Evolutionary conservation across 2,113 vertebrate genomes (phyloP).

Genomic region (Odocoileus virginianus): DNA sequence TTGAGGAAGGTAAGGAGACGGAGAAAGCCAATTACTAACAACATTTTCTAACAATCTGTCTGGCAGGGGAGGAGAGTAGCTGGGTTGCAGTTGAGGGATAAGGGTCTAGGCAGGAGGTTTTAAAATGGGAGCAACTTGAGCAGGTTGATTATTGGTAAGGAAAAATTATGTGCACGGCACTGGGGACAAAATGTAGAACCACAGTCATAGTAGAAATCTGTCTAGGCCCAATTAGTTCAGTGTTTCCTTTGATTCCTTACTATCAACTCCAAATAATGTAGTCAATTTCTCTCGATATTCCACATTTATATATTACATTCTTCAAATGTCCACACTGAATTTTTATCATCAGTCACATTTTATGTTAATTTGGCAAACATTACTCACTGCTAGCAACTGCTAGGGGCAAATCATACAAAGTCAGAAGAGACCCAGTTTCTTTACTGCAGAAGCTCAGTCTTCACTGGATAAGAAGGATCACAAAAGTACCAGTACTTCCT

Average conservation of each 20-base stretch:
- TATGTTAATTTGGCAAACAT: constrained; percentile 16
- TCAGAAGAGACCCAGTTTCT: background rate
- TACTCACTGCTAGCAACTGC: background rate
- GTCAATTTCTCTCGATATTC: background rate
- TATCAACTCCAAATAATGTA: background rate
- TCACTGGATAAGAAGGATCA: background rate
- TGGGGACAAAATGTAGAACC: background rate
- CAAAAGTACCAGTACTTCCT: background rate
- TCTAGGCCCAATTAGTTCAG: background rate
- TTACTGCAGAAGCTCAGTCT: background rate
- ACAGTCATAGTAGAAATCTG: background rate
- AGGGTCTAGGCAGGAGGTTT: background rate
- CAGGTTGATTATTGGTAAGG: background rate
- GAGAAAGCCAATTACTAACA: constrained; percentile 16
- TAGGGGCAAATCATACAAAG: background rate
- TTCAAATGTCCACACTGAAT: background rate
- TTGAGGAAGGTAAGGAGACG: constrained; percentile 4
- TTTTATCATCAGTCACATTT: constrained; percentile 44
- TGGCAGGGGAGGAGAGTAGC: background rate
- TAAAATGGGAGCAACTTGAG: background rate
- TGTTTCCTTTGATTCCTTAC: background rate
- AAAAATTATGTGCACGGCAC: background rate
- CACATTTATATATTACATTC: constrained; percentile 5
- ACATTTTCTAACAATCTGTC: background rate
- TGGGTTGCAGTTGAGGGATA: background rate